Percentiles rank a stretch among this genome's conserved stretches.
Conservation (phyloP, 2,888 invertebrate genomes). For the Metopia argyrocephala region DNA sequence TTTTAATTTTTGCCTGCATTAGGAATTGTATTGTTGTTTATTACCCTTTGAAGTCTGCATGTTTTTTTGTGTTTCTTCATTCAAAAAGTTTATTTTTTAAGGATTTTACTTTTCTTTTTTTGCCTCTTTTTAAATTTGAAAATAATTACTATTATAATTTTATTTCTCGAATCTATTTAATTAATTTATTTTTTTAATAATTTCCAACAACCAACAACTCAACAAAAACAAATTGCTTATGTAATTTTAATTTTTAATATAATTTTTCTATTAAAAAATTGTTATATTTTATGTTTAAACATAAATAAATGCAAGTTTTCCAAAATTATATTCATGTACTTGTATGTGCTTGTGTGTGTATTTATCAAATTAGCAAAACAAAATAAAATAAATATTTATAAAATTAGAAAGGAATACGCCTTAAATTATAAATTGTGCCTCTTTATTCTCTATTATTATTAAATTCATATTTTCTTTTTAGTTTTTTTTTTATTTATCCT, state of each 20-base stretch:
- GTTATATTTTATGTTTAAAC: conserved; percentile 42
- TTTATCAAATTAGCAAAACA: conserved; percentile 26
- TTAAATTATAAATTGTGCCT: conserved; percentile 36
- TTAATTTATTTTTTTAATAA: conserved; percentile 9
- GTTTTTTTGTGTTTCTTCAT: conserved; percentile 28
- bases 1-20: conserved; percentile 5
- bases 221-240: conserved; percentile 52
- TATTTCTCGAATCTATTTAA: conserved; percentile 9
- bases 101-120: neutral
- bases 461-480: conserved; percentile 23
- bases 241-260: conserved; percentile 50
- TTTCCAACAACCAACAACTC: conserved; percentile 19
- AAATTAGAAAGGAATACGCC: conserved; percentile 5
- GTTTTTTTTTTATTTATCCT: neutral
- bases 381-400: conserved; percentile 13
- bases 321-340: conserved; percentile 35
- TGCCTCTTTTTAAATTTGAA: conserved; percentile 6
- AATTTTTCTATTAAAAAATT: conserved; percentile 23
- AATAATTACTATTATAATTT: neutral
- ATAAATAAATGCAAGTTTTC: conserved; percentile 58
- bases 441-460: conserved; percentile 38
- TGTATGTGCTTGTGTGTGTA: neutral
- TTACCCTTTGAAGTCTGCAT: conserved; percentile 60
- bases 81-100: neutral
- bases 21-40: neutral